Percentiles rank a stretch among this genome's conserved stretches.
Conservation (phyloP, 2,113 vertebrate species). For the Corythornis cristatus region DNA sequence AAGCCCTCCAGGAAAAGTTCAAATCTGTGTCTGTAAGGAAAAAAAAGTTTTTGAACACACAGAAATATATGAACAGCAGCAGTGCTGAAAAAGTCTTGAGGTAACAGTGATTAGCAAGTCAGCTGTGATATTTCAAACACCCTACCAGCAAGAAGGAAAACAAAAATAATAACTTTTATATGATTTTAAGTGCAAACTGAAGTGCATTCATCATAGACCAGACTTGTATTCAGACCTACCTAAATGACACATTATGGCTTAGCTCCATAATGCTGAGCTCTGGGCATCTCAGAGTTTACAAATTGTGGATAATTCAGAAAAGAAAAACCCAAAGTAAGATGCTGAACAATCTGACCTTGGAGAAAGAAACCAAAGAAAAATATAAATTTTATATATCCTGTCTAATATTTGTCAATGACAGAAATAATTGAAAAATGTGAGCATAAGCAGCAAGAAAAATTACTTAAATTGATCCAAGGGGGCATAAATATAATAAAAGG, state of each 20-base stretch:
- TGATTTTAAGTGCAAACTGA: not conserved
- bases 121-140: not conserved
- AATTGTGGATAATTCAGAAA: not conserved
- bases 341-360: not conserved
- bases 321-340: not conserved
- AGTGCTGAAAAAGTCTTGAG: not conserved
- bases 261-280: not conserved
- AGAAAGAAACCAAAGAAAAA: not conserved
- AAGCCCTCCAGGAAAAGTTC: not conserved
- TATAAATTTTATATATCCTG: not conserved
- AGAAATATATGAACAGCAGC: not conserved
- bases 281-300: not conserved
- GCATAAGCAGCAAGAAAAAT: not conserved
- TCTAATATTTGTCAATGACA: not conserved
- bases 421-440: not conserved
- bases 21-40: not conserved
- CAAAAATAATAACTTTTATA: not conserved
- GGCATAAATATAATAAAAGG: not conserved
- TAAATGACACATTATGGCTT: not conserved
- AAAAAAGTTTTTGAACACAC: not conserved
- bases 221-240: not conserved
- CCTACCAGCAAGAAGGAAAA: not conserved
- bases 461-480: not conserved
- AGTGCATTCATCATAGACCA: not conserved
- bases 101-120: not conserved